These are phyloP conservation scores for Ennomos fuscantarius DNA, from an alignment of 2,888 invertebrate genomes.

Conservation along the genomic window DNA sequence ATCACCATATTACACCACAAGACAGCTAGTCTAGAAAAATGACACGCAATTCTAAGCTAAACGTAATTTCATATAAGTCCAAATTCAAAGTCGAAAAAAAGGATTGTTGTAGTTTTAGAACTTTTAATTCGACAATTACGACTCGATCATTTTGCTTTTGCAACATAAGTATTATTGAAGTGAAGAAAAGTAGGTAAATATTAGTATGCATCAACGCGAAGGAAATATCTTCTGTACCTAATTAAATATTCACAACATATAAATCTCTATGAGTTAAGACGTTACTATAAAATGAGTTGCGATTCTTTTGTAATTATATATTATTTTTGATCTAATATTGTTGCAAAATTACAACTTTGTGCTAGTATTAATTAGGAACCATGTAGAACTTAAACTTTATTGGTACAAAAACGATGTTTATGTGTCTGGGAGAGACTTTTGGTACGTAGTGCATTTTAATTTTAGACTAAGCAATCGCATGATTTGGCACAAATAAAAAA, in stretches of 20 bases:
- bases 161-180: background rate
- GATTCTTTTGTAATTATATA: background rate
- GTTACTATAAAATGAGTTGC: conserved; percentile 17
- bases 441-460: too few species aligned
- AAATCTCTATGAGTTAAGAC: conserved; percentile 17
- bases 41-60: too few species aligned
- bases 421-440: conserved; percentile 1
- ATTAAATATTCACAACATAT: background rate
- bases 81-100: too few species aligned
- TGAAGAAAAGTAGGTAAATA: background rate
- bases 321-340: conserved; percentile 6
- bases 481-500: too few species aligned
- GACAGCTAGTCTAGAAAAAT: too few species aligned
- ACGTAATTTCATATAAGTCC: too few species aligned
- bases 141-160: too few species aligned
- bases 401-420: conserved; percentile 16
- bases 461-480: too few species aligned
- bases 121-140: too few species aligned
- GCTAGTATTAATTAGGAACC: conserved; percentile 18
- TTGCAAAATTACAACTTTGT: conserved; percentile 15
- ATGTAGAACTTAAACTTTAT: conserved; percentile 2
- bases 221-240: background rate
- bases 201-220: background rate
- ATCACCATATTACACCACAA: too few species aligned
- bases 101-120: too few species aligned